Conservation (phyloP, 2,113 vertebrate genomes). For the Scolopax mira region DNA sequence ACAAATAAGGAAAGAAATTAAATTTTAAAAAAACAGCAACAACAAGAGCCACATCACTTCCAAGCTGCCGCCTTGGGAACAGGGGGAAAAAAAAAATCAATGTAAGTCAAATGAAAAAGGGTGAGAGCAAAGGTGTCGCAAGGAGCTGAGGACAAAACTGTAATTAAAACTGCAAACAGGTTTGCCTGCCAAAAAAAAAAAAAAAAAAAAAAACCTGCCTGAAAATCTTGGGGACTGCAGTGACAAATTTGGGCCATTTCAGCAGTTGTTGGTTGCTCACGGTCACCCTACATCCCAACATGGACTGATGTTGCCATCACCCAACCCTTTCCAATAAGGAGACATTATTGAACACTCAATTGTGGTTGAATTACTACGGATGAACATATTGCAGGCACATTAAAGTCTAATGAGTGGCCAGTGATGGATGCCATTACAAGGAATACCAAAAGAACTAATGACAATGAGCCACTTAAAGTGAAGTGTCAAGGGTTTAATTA, state of each 20-base stretch:
- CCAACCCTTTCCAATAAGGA: neutral
- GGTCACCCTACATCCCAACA: neutral
- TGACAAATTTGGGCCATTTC: neutral
- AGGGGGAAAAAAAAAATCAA: neutral
- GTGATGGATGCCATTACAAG: slow-evolving; percentile 22
- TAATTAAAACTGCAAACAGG: slow-evolving; percentile 11
- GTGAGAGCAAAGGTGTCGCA: neutral
- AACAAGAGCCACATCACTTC: neutral
- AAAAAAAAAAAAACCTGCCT: neutral
- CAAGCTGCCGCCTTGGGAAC: neutral
- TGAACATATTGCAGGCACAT: slow-evolving; percentile 37
- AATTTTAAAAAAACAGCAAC: neutral
- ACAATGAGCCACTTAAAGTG: slow-evolving; percentile 15
- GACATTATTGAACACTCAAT: neutral
- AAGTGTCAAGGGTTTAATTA: neutral
- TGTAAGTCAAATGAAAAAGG: neutral
- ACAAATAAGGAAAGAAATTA: slow-evolving; percentile 33
- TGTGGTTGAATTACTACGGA: neutral
- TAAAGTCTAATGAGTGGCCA: slow-evolving; percentile 38
- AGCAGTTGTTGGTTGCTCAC: neutral
- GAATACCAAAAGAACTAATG: slow-evolving; percentile 27
- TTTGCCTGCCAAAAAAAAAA: neutral
- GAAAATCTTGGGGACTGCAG: neutral
- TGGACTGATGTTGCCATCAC: fast-evolving
- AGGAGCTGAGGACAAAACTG: slow-evolving; percentile 15